Evolutionary conservation across 2,113 vertebrate genomes (phyloP).

Genomic region (Psettodes erumei): DNA sequence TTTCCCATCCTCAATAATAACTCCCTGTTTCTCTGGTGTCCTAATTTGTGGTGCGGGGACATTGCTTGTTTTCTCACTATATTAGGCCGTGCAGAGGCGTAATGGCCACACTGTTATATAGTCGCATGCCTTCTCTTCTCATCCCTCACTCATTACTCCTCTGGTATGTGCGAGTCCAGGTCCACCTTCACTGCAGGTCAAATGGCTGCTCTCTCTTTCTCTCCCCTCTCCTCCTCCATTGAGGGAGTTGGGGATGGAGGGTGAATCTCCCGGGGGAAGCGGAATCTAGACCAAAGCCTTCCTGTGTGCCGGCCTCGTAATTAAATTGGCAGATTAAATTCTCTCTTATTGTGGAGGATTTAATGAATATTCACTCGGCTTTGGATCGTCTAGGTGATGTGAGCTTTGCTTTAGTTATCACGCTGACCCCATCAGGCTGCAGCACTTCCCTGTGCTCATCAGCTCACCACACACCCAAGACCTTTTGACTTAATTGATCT

Average conservation of each 20-base stretch:
- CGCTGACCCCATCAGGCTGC: conserved; percentile 53
- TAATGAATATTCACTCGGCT: conserved; percentile 75
- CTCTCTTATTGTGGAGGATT: conserved; percentile 71
- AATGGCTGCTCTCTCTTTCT: conserved; percentile 35
- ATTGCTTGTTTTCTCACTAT: conserved; percentile 65
- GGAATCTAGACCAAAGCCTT: conserved; percentile 71
- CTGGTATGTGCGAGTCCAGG: conserved; percentile 20
- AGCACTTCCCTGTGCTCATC: conserved; percentile 53
- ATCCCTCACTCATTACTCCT: conserved; percentile 64
- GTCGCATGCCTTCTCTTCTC: conserved; percentile 29
- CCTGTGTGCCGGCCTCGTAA: conserved; percentile 69
- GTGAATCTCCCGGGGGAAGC: conserved; percentile 58
- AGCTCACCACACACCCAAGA: conserved; percentile 18
- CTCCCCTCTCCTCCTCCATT: conserved; percentile 26
- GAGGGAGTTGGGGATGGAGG: conserved; percentile 63
- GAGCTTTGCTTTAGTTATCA: conserved; percentile 62
- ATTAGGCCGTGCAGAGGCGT: conserved; percentile 59
- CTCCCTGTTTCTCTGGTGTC: conserved; percentile 54
- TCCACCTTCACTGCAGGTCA: conserved; percentile 43
- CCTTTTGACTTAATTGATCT: conserved; percentile 63
- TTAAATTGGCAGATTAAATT: conserved; percentile 78
- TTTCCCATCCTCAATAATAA: conserved; percentile 41
- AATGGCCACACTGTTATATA: conserved; percentile 39
- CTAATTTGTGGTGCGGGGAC: conserved; percentile 61
- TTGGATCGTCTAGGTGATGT: conserved; percentile 53